Base-by-base conservation (phyloP, 2,888 invertebrate species). In the Ormyrus thymus region DNA sequence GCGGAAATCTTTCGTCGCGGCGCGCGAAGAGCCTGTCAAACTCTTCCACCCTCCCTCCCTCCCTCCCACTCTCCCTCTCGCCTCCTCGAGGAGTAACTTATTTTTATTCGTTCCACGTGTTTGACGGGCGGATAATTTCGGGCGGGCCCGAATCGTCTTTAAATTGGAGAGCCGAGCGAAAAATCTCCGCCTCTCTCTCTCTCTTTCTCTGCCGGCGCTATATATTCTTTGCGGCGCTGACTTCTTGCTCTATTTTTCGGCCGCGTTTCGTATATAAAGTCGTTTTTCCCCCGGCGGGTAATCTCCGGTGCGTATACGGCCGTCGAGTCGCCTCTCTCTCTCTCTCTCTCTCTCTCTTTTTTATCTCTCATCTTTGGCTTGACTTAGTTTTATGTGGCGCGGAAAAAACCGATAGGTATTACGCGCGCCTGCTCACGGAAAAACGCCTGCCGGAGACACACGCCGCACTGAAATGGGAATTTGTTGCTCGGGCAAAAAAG, bases 341-440 rank as follows among this genome's bases (percentile, higher is more conserved):
- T 15, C 13, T 50, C n/a, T 29, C 11, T 13, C 29, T 62, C 55
- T 9, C 29, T 76, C 73, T 76, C 71, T 51, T 56, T 78, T 81
- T 81, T 81, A 81, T 81, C 81, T 78, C 76, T 78, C 78, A 81
- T 81, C 78, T 81, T 70, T 71, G 81, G 81, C 81, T 76, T 76
- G 81, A 76, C 81, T 81, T 78, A 72, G 76, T 69, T 78, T 76
- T 72, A 81, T 64, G 78, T 81, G 76, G 81, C 65, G 81, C 78
- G 76, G 78, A 78, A 81, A 78, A 73, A 76, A 58, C 64, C 72
- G 79, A 79, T 76, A 73, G 48, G 65, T 56, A 13, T 29, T 29
- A 29, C 29, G 50, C 7, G 53, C 59, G 70, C 29, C 50, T 53
- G 74, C 48, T n/a, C 51, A 15, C n/a, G 11, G 10, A 29, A 45